Evolutionary conservation across 2,888 invertebrate species (phyloP).

Genomic region (Tachina grossa): DNA sequence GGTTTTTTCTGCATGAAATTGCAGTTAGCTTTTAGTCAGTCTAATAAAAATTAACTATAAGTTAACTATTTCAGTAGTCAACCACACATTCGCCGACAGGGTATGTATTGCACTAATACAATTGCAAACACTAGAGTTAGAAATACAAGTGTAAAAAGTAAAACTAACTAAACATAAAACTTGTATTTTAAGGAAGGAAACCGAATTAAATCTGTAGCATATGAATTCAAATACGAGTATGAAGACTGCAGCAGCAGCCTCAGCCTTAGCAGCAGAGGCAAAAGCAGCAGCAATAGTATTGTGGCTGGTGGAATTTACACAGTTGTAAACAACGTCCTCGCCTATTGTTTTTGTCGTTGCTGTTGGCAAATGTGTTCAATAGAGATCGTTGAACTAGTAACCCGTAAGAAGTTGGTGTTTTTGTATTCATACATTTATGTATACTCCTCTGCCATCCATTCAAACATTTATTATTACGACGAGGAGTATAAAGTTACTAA

Average conservation of each 20-base stretch:
- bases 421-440: conserved; percentile 16
- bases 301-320: not conserved
- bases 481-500: conserved; percentile 50
- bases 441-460: conserved; percentile 1
- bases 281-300: conserved; percentile 1
- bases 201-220: conserved; percentile 39
- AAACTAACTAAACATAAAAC: conserved; percentile 38
- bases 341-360: conserved; percentile 8
- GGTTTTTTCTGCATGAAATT: too few species aligned
- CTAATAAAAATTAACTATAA: too few species aligned
- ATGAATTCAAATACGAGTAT: conserved; percentile 28
- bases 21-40: too few species aligned
- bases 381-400: conserved; percentile 69
- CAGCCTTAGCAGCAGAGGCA: not conserved
- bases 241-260: conserved; percentile 5
- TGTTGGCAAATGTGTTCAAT: conserved; percentile 59
- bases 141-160: conserved; percentile 50
- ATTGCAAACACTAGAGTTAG: not conserved
- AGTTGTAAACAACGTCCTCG: conserved; percentile 46
- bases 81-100: too few species aligned
- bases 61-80: too few species aligned
- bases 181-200: conserved; percentile 46
- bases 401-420: conserved; percentile 32
- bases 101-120: not conserved
- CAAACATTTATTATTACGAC: not conserved